Percentiles rank a stretch among this genome's conserved stretches.
Evolutionary conservation across 2,797 vertebrate genomes (phyloP).

Genomic region (Cebuella pygmaea): DNA sequence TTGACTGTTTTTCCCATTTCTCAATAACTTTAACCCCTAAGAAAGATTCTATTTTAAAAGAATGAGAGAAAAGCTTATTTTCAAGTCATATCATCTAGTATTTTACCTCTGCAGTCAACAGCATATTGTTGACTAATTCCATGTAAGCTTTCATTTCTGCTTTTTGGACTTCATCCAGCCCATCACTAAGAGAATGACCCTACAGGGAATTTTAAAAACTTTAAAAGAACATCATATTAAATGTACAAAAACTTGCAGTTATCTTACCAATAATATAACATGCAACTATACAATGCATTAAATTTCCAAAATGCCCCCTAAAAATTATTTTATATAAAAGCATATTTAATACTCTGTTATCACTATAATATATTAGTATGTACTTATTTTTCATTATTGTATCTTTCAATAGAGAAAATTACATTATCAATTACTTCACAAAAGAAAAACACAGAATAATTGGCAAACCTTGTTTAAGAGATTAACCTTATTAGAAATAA

Average conservation of each 20-base stretch:
- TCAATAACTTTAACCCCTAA: conserved; percentile 9
- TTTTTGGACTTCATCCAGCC: conserved; percentile 96
- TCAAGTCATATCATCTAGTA: conserved; percentile 60
- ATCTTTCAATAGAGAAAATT: conserved; percentile 41
- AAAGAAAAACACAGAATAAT: conserved; percentile 59
- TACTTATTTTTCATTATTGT: background rate
- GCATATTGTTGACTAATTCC: conserved; percentile 99
- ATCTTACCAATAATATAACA: conserved; percentile 56
- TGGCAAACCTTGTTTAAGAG: conserved; percentile 4
- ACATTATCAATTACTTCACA: conserved; percentile 36
- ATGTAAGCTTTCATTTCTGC: conserved; percentile 99
- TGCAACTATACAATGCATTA: conserved; percentile 38
- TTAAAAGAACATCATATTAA: conserved; percentile 63
- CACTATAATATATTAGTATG: conserved; percentile 14
- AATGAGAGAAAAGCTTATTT: conserved; percentile 27
- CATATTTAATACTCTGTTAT: conserved; percentile 28
- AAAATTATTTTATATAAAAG: conserved; percentile 54
- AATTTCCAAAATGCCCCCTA: conserved; percentile 49
- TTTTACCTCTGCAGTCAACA: conserved; percentile 96
- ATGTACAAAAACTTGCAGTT: conserved; percentile 72
- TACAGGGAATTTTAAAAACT: conserved; percentile 81
- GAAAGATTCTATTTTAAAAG: background rate
- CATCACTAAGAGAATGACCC: conserved; percentile 97
- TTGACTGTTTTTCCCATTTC: conserved; percentile 43
- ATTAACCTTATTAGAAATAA: conserved; percentile 17